Evolutionary conservation across 1,140 invertebrate genomes (phyloP).

Genomic region (Zaprionus lachaisei): DNA sequence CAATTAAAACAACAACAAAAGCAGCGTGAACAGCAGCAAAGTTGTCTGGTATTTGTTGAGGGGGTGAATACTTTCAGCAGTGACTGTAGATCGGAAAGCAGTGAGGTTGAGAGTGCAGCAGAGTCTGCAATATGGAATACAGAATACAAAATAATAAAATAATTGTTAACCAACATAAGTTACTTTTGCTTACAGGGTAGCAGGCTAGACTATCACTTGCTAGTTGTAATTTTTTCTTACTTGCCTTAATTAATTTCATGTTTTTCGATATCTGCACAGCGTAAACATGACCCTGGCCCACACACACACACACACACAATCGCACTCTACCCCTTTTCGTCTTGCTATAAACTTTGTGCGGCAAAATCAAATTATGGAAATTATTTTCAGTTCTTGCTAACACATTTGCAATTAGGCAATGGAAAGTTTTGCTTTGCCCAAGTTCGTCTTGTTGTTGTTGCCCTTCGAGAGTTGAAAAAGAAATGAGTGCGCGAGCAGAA

Average conservation of each 20-base stretch:
- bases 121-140: not conserved
- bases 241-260: constrained; percentile 68
- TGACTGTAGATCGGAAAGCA: too few species aligned
- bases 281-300: constrained; percentile 44
- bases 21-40: constrained; percentile 9
- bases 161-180: not conserved
- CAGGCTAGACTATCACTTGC: not conserved
- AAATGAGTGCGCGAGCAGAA: constrained; percentile 19
- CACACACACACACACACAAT: not conserved
- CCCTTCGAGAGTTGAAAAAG: constrained; percentile 25
- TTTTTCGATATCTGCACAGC: constrained; percentile 36
- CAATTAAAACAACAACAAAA: constrained; percentile 60
- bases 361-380: constrained; percentile 77
- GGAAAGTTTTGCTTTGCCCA: constrained; percentile 48
- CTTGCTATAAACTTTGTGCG: constrained; percentile 21
- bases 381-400: constrained; percentile 58
- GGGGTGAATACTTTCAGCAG: too few species aligned
- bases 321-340: not conserved
- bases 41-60: constrained; percentile 13
- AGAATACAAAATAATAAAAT: not conserved
- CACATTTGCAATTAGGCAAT: constrained; percentile 73
- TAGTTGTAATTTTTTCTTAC: constrained; percentile 6
- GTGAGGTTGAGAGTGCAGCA: too few species aligned
- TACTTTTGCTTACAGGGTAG: not conserved
- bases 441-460: not conserved